Base-by-base conservation (phyloP, 2,797 vertebrate species). In the Rallus crepitans region DNA sequence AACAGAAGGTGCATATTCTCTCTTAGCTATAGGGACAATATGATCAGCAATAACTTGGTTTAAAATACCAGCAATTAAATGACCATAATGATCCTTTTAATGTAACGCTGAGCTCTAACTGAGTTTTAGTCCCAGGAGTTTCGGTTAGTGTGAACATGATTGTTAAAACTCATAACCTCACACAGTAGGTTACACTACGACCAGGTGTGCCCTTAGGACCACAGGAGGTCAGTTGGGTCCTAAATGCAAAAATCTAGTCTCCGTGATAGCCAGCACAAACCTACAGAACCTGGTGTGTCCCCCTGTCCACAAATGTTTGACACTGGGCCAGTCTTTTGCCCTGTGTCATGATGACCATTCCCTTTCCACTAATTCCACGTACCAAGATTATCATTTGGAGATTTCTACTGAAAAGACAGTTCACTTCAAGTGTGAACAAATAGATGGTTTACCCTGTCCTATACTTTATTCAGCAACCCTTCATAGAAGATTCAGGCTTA, bases 291-390 rank as follows among this genome's bases (percentile, higher is more conserved):
- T 33, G 9, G 3, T 33, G 31, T 4, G 19, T 47, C 85, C 35
- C 40, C 24, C n/a, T 87, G 39, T 19, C 21, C n/a, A 47, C 20
- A 64, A 20, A 14, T 21, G 12, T 72, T 27, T 71, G 50, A 71
- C 27, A 35, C 0, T 12, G 17, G 47, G 40, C 5, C 18, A 70
- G 8, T 10, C 15, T 86, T 57, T 12, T 28, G 30, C 13, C 6
- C 15, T 31, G n/a, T 0, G 0, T 31, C n/a, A 72, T 11, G 20
- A 40, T 0, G 1, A 3, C 63, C 23, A 19, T n/a, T 76, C n/a
- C 42, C 15, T 35, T 82, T 60, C 13, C 16, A 20, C 12, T 47
- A 8, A 70, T 77, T 91, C 48, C 79, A 71, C 53, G 73, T 18
- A 63, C 8, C 19, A 48, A 1, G 28, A 31, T 6, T 28, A 21